phyloP scores from a whole-genome alignment of 2,797 vertebrate species.

The Hemitrygon akajei region DNA sequence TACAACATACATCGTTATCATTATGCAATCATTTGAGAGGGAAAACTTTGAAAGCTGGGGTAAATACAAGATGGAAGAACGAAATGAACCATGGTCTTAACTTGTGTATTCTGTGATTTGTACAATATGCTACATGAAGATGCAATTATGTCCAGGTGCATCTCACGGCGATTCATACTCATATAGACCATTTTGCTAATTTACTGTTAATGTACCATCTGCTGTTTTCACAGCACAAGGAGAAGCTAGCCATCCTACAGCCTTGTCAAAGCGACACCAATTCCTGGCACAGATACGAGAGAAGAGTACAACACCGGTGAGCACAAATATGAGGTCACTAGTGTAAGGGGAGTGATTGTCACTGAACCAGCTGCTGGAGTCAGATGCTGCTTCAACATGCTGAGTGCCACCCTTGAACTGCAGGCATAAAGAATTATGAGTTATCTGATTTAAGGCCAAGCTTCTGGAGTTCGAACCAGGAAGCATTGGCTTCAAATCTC shows the following conservation, averaged over 20 bases:
- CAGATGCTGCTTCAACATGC: not conserved
- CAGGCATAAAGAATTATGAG: not conserved
- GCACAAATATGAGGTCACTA: not conserved
- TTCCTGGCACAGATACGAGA: not conserved
- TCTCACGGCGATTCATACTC: constrained; percentile 15
- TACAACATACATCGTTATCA: not conserved
- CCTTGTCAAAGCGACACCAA: not conserved
- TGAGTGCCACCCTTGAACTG: not conserved
- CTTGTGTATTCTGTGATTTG: not conserved
- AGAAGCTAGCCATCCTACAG: not conserved
- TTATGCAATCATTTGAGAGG: not conserved
- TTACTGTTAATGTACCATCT: constrained; percentile 18
- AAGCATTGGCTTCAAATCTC: not conserved
- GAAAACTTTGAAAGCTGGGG: not conserved
- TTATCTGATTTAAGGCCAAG: not conserved
- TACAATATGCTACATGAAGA: constrained; percentile 4
- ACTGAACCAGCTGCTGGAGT: not conserved
- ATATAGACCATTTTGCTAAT: not conserved
- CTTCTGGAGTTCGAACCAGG: not conserved
- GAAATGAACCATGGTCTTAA: not conserved
- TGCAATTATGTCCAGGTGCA: constrained; percentile 31
- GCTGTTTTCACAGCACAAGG: not conserved
- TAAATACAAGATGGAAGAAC: too few species aligned
- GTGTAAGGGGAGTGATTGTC: too few species aligned
- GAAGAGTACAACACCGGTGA: not conserved